Conservation (phyloP, 64 coral and sea anemone species). For the Anthopleura sola region DNA sequence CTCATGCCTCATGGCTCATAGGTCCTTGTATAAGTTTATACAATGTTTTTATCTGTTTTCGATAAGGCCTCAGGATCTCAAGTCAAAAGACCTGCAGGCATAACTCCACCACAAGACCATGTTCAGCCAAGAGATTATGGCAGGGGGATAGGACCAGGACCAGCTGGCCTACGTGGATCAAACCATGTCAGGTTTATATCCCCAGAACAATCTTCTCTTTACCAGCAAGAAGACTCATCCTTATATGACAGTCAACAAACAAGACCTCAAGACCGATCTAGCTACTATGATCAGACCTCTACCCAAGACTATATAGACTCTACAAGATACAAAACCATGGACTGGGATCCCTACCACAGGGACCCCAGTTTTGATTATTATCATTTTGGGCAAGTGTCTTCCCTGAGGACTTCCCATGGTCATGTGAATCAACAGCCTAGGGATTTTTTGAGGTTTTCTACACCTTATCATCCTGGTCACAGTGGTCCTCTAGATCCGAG, state of each 20-base stretch:
- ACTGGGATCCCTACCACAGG: constrained; percentile 27
- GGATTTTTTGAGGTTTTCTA: not conserved
- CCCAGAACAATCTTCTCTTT: not conserved
- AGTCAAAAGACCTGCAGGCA: not conserved
- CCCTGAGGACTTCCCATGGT: constrained; percentile 12
- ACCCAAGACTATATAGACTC: not conserved
- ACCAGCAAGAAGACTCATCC: not conserved
- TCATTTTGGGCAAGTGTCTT: constrained; percentile 23
- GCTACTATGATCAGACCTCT: constrained; percentile 3
- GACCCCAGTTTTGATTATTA: constrained; percentile 16
- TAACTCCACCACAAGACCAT: not conserved
- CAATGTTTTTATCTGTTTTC: no score
- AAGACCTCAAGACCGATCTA: not conserved
- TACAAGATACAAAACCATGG: not conserved
- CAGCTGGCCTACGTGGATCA: not conserved
- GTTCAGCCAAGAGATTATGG: not conserved
- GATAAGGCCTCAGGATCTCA: not conserved
- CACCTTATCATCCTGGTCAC: not conserved
- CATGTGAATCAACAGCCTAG: constrained; percentile 12
- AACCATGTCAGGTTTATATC: not conserved
- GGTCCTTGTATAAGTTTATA: no score
- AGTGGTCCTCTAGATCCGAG: constrained; percentile 24
- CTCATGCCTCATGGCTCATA: no score
- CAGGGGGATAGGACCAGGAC: not conserved
- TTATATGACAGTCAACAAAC: constrained; percentile 8